Base-by-base conservation (phyloP, 2,888 invertebrate species). In the Ichneumoninae sp. region DNA sequence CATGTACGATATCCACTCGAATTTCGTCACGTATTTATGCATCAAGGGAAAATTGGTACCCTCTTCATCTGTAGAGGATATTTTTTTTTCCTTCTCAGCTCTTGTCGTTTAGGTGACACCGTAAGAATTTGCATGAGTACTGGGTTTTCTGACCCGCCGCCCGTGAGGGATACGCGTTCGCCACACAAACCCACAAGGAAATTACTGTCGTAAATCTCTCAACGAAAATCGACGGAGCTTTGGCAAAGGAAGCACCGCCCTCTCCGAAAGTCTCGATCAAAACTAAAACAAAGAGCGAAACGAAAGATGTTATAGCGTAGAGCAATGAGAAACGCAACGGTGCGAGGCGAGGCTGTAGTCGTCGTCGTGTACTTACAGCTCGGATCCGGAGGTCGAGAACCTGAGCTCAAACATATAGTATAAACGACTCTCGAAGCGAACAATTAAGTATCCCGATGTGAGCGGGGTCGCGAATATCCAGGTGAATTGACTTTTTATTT, bases 401-500 rank as follows among this genome's bases (percentile, higher is more conserved):
- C 83, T 8, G 74, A 63, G 76, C 66, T 66, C 36, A 66, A 71
- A 77, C 52, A 44, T 22, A 66, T 6, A 71, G 66, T 22, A 22
- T 10, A 57, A 26, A 13, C 22, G 13, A 83, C 65, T 69, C 65
- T 68, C 22, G 19, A 44, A n/a, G 65, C 63, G 10, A 57, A 65
- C 70, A 70, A 75, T 79, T 79, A 79, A 83, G 52, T 79, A 74
- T 70, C 75, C 65, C 74, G 79, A 70, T 65, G 74, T 68, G 44
- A 69, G 68, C 78, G 78, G 69, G 78, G 68, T 78, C 74, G 74
- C 63, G 63, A 52, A 74, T 70, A 74, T 75, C 75, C 70, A 74
- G 79, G 75, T 70, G 79, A 83, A 79, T 79, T 79, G 83, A 79
- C 79, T 83, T 79, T 79, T 75, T 75, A 10, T 57, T 65, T 26